Conservation (phyloP, 1,140 invertebrate species). For the Alviniconcha marisindica region DNA sequence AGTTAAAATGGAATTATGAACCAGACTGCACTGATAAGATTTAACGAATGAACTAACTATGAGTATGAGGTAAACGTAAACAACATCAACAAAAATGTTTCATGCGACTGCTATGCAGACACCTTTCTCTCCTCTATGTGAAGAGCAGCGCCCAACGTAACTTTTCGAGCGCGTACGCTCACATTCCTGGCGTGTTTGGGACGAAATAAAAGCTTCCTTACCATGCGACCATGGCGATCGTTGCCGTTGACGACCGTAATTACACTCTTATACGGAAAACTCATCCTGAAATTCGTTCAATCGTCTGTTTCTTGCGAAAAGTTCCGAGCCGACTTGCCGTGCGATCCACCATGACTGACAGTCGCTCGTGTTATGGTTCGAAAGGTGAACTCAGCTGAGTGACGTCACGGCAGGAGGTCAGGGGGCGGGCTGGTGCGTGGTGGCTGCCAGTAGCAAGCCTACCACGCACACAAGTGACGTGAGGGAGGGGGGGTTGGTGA, state of each 20-base stretch:
- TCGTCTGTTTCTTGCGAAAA: background rate
- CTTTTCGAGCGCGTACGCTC: background rate
- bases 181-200: conserved; percentile 4
- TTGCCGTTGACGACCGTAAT: conserved; percentile 9
- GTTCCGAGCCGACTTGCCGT: background rate
- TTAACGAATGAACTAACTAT: too few relatives aligned
- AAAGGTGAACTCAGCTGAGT: conserved; percentile 27
- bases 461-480: too few relatives aligned
- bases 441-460: too few relatives aligned
- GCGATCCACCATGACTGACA: conserved; percentile 23
- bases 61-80: background rate
- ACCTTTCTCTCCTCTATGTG: background rate
- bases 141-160: conserved; percentile 2
- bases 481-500: too few relatives aligned
- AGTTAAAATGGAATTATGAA: background rate
- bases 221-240: conserved; percentile 6
- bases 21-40: background rate
- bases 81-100: background rate
- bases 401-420: conserved; percentile 1
- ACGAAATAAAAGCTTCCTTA: background rate
- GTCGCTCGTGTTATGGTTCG: conserved; percentile 28
- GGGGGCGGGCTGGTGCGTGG: background rate
- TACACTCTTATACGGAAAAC: conserved; percentile 14
- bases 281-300: conserved; percentile 13
- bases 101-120: background rate